Evolutionary conservation across 2,888 invertebrate species (phyloP).

Genomic region (Brachynemurus nebulosus): DNA sequence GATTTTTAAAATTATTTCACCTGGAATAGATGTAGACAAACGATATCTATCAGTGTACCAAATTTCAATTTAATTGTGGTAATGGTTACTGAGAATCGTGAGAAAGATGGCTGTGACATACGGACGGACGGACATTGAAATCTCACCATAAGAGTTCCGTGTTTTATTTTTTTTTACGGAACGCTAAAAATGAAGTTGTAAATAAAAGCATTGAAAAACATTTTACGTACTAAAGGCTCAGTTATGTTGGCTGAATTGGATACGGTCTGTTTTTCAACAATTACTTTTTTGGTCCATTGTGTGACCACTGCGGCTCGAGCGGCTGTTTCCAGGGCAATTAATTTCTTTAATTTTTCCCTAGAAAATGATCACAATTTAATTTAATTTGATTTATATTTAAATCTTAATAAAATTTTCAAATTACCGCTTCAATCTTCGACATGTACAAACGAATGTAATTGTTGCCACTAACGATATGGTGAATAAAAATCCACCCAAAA

Average conservation of each 20-base stretch:
- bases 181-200: no score
- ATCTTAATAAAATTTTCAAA: not conserved
- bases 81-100: no score
- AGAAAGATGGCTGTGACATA: no score
- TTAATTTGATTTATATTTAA: not conserved
- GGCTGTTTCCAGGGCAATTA: constrained; percentile 65
- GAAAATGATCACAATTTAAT: constrained; percentile 12
- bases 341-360: constrained; percentile 63
- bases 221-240: constrained; percentile 49
- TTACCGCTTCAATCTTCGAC: constrained; percentile 51
- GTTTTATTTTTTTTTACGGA: no score
- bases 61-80: no score
- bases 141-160: no score
- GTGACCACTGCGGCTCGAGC: constrained; percentile 68
- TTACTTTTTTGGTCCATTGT: constrained; percentile 83
- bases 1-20: no score
- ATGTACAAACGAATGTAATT: constrained; percentile 48
- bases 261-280: constrained; percentile 65
- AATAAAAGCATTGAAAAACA: no score
- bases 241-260: constrained; percentile 45
- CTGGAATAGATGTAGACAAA: no score
- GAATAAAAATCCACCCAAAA: constrained; percentile 43
- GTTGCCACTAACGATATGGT: constrained; percentile 44
- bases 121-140: no score
- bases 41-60: no score